Evolutionary conservation across 2,113 vertebrate genomes (phyloP).

Genomic region (human (Homo sapiens)): DNA sequence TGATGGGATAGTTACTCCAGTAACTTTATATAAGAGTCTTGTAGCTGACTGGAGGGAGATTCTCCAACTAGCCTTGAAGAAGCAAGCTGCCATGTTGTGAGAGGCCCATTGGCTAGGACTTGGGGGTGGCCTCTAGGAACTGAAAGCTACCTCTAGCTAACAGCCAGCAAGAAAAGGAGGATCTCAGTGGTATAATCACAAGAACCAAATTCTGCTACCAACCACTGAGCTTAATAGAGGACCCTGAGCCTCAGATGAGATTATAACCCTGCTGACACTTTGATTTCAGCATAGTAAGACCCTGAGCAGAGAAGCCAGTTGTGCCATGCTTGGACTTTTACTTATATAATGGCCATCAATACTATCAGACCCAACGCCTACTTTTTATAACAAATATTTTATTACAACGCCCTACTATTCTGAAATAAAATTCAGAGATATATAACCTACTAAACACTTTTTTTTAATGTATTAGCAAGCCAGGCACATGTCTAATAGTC

Average conservation of each 20-base stretch:
- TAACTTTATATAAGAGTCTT: not conserved
- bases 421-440: conserved; percentile 33
- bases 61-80: not conserved
- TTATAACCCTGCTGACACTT: not conserved
- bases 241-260: not conserved
- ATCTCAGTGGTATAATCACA: not conserved
- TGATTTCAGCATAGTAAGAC: not conserved
- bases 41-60: not conserved
- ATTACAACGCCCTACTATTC: not conserved
- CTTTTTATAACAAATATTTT: conserved; percentile 25
- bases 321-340: not conserved
- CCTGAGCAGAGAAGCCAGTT: not conserved
- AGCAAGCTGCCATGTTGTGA: not conserved
- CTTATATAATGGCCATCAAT: not conserved
- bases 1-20: not conserved
- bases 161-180: not conserved
- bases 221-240: not conserved
- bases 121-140: not conserved
- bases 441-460: not conserved
- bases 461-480: not conserved
- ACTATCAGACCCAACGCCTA: not conserved
- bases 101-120: not conserved
- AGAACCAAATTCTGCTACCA: not conserved
- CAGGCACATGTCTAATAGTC: not conserved
- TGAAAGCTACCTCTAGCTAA: not conserved